Evolutionary conservation across 1,140 invertebrate species (phyloP), one percentile per base, ranked within the genome.

Genomic region (Polyergus mexicanus): DNA sequence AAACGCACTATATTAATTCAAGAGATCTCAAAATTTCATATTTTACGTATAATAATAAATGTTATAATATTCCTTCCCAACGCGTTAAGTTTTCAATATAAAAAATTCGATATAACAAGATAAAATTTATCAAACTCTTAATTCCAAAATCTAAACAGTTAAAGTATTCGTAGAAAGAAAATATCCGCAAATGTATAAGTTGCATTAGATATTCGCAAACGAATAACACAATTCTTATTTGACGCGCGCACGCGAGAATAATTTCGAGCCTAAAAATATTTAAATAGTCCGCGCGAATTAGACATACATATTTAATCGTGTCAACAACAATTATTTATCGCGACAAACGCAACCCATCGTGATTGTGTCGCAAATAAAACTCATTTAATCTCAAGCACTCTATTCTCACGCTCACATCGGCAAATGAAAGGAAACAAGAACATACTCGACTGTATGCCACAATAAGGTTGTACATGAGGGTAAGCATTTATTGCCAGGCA

Each of bases 401-500:
- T 25, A 65, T 13, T 71, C 68, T 44, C 56, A 25, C 25, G 47
- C 16, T 51, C 16, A 19, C 22, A 16, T 44, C 19, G 11, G 38
- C 65, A 10, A 41, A 22, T 19, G 22, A 28, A 58, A 81, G 19
- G 22, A 81, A 44, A 81, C 22, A 19, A 75, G 54, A 51, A 74
- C 38, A 41, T 11, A 83, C 68, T 83, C 54, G 80, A 74, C 25
- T 25, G 41, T 60, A 72, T 19, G 38, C 1, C 56, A 51, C 54
- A 62, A 60, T 74, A 83, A 83, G 66, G 32, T 74, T 41, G 38
- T 47, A 25, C 56, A 74, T 74, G 56, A 83, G 80, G 68, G 25
- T 62, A 83, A 83, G 68, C 56, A 71, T 74, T 83, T 83, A 83
- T 83, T 83, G 78, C 69, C 68, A 63, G 58, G 69, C 80, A 62